A percentile compares a stretch with the other conserved stretches of the same genome.
Conservation (phyloP, 1,140 invertebrate genomes). For the Orussus abietinus region DNA sequence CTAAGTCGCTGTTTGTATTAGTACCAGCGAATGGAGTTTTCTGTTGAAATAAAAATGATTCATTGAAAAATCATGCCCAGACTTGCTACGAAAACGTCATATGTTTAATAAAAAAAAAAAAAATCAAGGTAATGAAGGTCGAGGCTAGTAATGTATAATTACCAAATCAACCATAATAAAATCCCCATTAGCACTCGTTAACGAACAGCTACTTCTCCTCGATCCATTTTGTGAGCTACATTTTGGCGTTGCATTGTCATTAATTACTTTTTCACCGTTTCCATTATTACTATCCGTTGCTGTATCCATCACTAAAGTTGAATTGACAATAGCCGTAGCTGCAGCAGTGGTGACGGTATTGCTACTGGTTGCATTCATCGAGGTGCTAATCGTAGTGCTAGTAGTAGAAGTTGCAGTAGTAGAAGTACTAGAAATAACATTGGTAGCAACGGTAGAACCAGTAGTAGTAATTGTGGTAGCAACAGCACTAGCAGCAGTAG, state of each 20-base stretch:
- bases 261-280: slow-evolving; percentile 42
- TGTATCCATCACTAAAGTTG: too few species aligned
- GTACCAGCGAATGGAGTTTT: slow-evolving; percentile 60
- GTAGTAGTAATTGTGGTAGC: too few species aligned
- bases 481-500: too few species aligned
- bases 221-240: slow-evolving; percentile 47
- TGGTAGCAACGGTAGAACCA: slow-evolving; percentile 4
- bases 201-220: slow-evolving; percentile 53
- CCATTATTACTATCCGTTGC: slow-evolving; percentile 49
- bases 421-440: slow-evolving; percentile 5
- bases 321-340: too few species aligned
- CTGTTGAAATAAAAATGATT: slow-evolving; percentile 34
- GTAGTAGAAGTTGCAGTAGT: slow-evolving; percentile 14
- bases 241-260: slow-evolving; percentile 42
- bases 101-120: not conserved
- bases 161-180: slow-evolving; percentile 76
- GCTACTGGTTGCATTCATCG: slow-evolving; percentile 14
- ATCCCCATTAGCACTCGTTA: slow-evolving; percentile 62
- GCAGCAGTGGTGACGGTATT: slow-evolving; percentile 10
- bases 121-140: too few species aligned
- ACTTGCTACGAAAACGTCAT: not conserved
- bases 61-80: slow-evolving; percentile 3
- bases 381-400: slow-evolving; percentile 8
- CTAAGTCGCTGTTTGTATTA: slow-evolving; percentile 64
- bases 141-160: slow-evolving; percentile 46